Evolutionary conservation across 2,797 vertebrate species (phyloP).

Genomic region (Tragelaphus eurycerus): DNA sequence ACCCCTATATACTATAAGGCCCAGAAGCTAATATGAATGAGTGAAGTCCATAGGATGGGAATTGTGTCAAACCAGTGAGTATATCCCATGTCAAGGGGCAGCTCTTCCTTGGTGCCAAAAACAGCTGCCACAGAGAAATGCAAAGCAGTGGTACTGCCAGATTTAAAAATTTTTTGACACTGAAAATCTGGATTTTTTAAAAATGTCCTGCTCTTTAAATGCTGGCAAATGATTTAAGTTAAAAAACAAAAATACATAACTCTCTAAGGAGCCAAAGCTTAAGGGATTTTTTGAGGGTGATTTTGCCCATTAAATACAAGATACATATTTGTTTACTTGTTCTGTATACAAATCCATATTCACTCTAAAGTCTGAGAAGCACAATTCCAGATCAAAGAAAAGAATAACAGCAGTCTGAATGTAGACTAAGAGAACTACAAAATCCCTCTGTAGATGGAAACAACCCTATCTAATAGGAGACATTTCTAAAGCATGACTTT

Average conservation of each 20-base stretch:
- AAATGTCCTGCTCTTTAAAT: conserved; percentile 10
- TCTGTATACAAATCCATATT: background rate
- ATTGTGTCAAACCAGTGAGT: background rate
- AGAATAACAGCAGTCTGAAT: background rate
- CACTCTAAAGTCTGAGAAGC: background rate
- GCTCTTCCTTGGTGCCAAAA: background rate
- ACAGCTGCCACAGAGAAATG: background rate
- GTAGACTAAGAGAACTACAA: background rate
- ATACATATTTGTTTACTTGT: background rate
- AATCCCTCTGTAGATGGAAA: background rate
- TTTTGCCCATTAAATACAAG: background rate
- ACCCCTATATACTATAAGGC: background rate
- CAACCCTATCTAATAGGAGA: background rate
- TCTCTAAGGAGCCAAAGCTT: background rate
- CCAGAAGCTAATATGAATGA: background rate
- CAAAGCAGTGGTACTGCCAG: background rate
- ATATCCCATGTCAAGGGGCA: background rate
- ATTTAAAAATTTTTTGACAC: background rate
- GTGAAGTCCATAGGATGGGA: background rate
- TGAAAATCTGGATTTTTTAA: background rate
- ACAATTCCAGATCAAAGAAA: background rate
- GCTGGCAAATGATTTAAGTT: background rate
- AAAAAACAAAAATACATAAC: background rate
- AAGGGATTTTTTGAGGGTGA: background rate
- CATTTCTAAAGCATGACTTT: background rate